These are phyloP conservation scores for Neria commutata DNA, from an alignment of 2,888 invertebrate species.

Conservation along the genomic window DNA sequence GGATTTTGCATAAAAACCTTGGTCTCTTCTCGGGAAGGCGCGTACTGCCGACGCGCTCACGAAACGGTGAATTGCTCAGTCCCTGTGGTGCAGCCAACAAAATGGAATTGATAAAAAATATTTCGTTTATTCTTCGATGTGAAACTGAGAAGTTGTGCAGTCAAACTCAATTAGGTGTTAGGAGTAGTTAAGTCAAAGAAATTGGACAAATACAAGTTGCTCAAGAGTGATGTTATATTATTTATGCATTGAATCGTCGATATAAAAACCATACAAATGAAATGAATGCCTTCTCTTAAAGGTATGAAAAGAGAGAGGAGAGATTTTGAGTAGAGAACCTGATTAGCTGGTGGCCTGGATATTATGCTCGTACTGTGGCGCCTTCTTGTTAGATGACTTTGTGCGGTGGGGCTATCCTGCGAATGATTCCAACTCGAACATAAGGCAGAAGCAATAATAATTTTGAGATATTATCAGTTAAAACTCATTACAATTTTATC, in stretches of 20 bases:
- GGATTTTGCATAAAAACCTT: conserved; percentile 67
- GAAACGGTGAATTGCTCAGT: conserved; percentile 79
- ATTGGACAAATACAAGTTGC: background rate
- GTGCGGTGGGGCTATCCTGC: conserved; percentile 67
- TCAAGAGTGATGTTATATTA: conserved; percentile 1
- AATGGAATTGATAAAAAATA: conserved; percentile 23
- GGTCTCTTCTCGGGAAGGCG: conserved; percentile 83
- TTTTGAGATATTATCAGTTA: conserved; percentile 5
- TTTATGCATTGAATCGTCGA: conserved; percentile 7
- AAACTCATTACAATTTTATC: background rate
- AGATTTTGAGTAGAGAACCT: conserved; percentile 55
- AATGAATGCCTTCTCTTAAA: conserved; percentile 1
- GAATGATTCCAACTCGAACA: conserved; percentile 49
- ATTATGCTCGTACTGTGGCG: conserved; percentile 73
- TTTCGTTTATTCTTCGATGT: background rate
- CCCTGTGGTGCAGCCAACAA: conserved; percentile 57
- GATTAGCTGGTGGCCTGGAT: conserved; percentile 62
- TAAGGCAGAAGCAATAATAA: conserved; percentile 39
- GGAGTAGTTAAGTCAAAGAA: background rate
- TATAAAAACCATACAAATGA: conserved; percentile 8
- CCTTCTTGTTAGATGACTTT: conserved; percentile 73
- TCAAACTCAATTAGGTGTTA: conserved; percentile 27
- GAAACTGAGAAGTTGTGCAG: background rate
- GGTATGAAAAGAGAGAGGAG: conserved; percentile 9
- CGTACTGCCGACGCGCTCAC: conserved; percentile 88